Evolutionary conservation across 1,140 invertebrate genomes (phyloP).

Genomic region (Heliothis subflexa): DNA sequence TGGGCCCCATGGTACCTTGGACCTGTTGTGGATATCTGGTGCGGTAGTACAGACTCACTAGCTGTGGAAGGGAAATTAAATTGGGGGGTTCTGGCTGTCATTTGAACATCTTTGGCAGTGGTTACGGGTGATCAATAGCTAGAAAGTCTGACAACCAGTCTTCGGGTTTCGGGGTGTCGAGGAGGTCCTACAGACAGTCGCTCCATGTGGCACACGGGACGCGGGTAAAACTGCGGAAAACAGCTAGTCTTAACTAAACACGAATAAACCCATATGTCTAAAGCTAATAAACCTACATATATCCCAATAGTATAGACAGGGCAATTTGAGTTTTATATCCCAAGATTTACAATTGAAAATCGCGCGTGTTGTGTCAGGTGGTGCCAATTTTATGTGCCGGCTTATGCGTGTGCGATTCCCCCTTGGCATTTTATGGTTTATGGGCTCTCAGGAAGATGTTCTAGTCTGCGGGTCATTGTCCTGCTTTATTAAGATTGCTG

Average conservation of each 20-base stretch:
- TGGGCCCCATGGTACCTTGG: too few species aligned
- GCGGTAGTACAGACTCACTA: too few species aligned
- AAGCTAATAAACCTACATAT: conserved; percentile 8
- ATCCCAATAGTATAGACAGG: conserved; percentile 1
- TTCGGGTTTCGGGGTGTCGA: too few species aligned
- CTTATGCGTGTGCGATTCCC: neutral
- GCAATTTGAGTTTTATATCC: neutral
- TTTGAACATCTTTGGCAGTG: too few species aligned
- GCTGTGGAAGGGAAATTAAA: too few species aligned
- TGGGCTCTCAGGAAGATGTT: neutral
- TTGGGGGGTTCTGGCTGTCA: too few species aligned
- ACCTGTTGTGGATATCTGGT: too few species aligned
- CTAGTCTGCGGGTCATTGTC: neutral
- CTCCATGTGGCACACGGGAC: too few species aligned
- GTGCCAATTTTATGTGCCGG: neutral
- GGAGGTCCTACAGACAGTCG: too few species aligned
- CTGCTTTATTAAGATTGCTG: neutral
- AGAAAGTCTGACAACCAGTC: too few species aligned
- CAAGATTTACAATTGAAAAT: neutral
- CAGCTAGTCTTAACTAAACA: neutral
- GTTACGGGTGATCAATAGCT: too few species aligned
- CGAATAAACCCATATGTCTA: neutral
- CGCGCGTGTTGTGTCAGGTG: neutral
- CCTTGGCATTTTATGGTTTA: neutral
- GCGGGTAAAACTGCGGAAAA: too few species aligned